Evolutionary conservation across 2,797 vertebrate species (phyloP), one percentile per base, ranked within the genome.

Genomic region (Semotilus atromaculatus): DNA sequence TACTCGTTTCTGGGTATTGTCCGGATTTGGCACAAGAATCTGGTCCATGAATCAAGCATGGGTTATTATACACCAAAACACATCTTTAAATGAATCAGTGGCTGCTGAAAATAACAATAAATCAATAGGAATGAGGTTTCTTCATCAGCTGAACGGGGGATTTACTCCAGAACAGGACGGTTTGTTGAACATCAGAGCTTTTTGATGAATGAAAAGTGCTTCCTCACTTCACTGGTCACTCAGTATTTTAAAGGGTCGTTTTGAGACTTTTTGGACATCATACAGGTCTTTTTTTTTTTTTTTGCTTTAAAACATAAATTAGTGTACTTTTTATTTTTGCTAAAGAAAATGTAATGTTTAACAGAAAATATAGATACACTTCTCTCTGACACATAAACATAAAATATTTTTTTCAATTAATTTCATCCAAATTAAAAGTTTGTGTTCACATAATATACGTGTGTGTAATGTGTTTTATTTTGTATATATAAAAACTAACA

Each of bases 11-110:
- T 73, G 71, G 6, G 58, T 23, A 48, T 4, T 3, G 5, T 36
- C 9, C 31, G 31, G 45, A 40, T 79, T 79, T 82, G 75, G 67
- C 85, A 86, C 74, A 66, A 11, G 6, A 53, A 19, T 3, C 71
- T 14, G 43, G 0, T 26, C 23, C 16, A 21, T 38, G 29, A 75
- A 79, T 34, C 40, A 48, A 66, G 29, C 40, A 18, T 10, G 21
- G 21, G 31, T 51, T 18, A 81, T 26, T 26, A 29, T 5, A 60
- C 23, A 40, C 74, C 53, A 40, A 6, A 60, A 55, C 2, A 38
- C 34, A 5, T 60, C 55, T 21, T 62, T 21, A 29, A 36, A 75
- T 76, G 6, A 36, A 38, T 26, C 51, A 58, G 3, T 53, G 13
- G n/a, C 75, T 29, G 23, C 53, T 77, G 51, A 51, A 38, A n/a